Conservation (phyloP, 2,888 invertebrate species). For the Gibbula magus region DNA sequence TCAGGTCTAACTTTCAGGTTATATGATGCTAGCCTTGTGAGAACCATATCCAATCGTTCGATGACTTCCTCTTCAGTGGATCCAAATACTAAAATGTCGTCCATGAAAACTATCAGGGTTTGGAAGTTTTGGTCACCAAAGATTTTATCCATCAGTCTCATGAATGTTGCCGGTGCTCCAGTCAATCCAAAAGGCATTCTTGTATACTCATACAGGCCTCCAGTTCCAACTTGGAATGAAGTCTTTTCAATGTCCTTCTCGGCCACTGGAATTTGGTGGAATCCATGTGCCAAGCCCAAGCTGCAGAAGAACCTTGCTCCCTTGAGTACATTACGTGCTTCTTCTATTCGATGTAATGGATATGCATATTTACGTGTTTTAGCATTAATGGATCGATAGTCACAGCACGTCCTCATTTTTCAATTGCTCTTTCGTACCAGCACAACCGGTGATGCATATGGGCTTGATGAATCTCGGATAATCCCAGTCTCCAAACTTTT, state of each 20-base stretch:
- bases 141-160: constrained; percentile 38
- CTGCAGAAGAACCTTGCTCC: constrained; percentile 38
- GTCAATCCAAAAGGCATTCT: constrained; percentile 42
- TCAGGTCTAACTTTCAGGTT: no score
- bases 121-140: constrained; percentile 39
- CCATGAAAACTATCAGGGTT: constrained; percentile 40
- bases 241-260: constrained; percentile 49
- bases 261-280: constrained; percentile 46
- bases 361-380: constrained; percentile 37
- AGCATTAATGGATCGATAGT: constrained; percentile 51
- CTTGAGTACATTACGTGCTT: constrained; percentile 31
- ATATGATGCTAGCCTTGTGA: no score
- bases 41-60: no score
- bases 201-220: constrained; percentile 43
- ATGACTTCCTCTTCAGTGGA: constrained; percentile 40
- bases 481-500: constrained; percentile 38
- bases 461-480: constrained; percentile 38
- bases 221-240: constrained; percentile 43
- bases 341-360: constrained; percentile 42
- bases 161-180: constrained; percentile 41
- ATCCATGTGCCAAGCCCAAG: no score
- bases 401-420: no score
- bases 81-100: constrained; percentile 47
- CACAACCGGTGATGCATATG: no score
- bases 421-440: no score